Base-by-base conservation (phyloP, 2,797 vertebrate genomes). In the Falco rusticolus region DNA sequence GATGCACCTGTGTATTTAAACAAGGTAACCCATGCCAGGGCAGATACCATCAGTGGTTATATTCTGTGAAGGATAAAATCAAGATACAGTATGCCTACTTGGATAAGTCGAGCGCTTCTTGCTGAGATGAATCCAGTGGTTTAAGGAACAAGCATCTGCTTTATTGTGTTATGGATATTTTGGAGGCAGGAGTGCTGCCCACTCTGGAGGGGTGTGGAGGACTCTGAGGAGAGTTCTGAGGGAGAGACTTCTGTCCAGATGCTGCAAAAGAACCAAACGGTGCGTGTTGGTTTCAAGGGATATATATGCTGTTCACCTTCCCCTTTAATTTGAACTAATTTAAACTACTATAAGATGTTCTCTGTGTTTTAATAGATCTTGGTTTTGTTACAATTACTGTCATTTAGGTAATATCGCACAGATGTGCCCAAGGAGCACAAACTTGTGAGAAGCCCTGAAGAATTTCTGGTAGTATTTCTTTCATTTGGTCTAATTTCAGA, bases 381-480 rank as follows among this genome's bases (percentile, higher is more conserved):
- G n/a, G 0, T 85, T 96, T 93, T 87, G 45, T 66, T 91, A 81
- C 64, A 93, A 87, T 96, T 96, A 59, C 29, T 74, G 71, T 60
- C 31, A 82, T 92, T 87, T 63, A 93, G 48, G 56, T 90, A 87
- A 78, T 87, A 82, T 10, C 66, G 77, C 71, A 93, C 64, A 93
- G 86, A 89, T 89, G 60, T 87, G 86, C 56, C 45, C 51, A 33
- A 83, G 48, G 21, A 94, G n/a, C 66, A 90, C 31, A 76, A 88
- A 80, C 68, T 10, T 89, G 25, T 60, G 50, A 81, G 51, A 78
- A 50, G 53, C n/a, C 45, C 48, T 60, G 34, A 84, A 77, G 48
- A 94, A 85, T 64, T 94, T 84, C 89, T 83, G 68, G 25, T 41
- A 54, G 22, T 45, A 47, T 80, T 96, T 90, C 56, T 90, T 84